A percentile compares a stretch with the other conserved stretches of the same genome.
These are phyloP conservation scores for Hydropsyche tenuis DNA, from an alignment of 1,140 invertebrate genomes.

Conservation along the genomic window DNA sequence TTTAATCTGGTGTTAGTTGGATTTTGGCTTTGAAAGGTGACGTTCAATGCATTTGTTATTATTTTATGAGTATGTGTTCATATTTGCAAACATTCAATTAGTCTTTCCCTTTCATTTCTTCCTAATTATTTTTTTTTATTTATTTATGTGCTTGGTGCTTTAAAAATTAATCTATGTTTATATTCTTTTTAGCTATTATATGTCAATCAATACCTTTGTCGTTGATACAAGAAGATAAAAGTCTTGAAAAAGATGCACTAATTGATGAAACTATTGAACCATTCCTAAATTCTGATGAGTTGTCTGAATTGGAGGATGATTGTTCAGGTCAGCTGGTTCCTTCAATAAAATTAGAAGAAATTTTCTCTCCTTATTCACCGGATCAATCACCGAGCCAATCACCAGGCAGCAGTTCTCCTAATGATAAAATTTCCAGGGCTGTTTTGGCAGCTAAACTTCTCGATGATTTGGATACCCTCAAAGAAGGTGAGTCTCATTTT, in stretches of 20 bases:
- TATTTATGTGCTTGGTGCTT: too few species aligned
- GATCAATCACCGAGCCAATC: not conserved
- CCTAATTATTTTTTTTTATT: too few species aligned
- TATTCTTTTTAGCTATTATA: slow-evolving; percentile 40
- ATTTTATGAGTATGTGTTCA: too few species aligned
- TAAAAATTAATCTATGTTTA: not conserved
- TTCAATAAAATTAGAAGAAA: slow-evolving; percentile 33
- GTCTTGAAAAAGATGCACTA: not conserved
- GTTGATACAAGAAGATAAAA: slow-evolving; percentile 45
- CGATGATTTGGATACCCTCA: slow-evolving; percentile 60
- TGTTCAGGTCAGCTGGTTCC: slow-evolving; percentile 17
- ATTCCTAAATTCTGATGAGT: slow-evolving; percentile 8
- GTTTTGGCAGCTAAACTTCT: slow-evolving; percentile 60
- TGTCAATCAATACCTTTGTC: slow-evolving; percentile 45
- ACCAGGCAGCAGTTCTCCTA: slow-evolving; percentile 8
- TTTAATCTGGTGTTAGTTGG: not conserved
- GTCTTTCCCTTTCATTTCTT: too few species aligned
- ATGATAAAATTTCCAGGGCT: slow-evolving; percentile 55
- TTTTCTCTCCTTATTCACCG: slow-evolving; percentile 39
- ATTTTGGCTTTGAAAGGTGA: not conserved
- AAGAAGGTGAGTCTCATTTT: slow-evolving; percentile 56
- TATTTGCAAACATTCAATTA: too few species aligned
- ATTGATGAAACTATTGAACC: not conserved
- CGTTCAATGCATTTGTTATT: too few species aligned
- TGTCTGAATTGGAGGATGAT: slow-evolving; percentile 9